phyloP scores from a whole-genome alignment of 2,888 invertebrate species.

The Pristionchus mayeri region DNA sequence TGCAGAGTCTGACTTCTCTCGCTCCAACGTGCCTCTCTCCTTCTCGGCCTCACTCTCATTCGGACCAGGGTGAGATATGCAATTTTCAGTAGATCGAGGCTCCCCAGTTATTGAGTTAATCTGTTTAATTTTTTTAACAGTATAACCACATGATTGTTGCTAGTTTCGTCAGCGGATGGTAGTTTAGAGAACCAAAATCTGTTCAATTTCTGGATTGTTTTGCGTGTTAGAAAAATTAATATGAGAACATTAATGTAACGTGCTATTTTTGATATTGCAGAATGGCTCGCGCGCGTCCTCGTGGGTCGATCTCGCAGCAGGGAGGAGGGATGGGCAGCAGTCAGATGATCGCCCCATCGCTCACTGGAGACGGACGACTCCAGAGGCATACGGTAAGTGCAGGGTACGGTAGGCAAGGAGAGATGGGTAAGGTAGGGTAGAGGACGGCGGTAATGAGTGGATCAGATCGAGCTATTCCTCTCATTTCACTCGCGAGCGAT shows the following conservation, averaged over 20 bases:
- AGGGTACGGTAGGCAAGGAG: neutral
- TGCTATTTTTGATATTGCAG: too few species aligned
- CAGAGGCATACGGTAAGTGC: conserved; percentile 43
- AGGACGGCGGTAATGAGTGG: too few species aligned
- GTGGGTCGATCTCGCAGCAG: conserved; percentile 64
- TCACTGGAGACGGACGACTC: conserved; percentile 47
- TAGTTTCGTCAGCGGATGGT: too few species aligned
- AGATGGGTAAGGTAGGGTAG: neutral
- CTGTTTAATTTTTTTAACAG: too few species aligned
- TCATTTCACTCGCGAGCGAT: too few species aligned
- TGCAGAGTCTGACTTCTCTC: conserved; percentile 56
- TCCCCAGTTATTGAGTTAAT: too few species aligned
- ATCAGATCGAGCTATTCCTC: too few species aligned
- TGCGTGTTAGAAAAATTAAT: neutral
- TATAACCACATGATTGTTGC: too few species aligned
- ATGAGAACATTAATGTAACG: too few species aligned
- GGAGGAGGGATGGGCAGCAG: conserved; percentile 25
- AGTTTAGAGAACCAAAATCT: too few species aligned
- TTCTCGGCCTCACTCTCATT: conserved; percentile 61
- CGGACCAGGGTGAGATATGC: conserved; percentile 42
- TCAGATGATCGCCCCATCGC: conserved; percentile 24
- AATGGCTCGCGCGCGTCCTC: conserved; percentile 62
- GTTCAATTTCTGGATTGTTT: too few species aligned
- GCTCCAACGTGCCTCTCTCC: conserved; percentile 58
- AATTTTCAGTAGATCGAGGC: too few species aligned